Conservation (phyloP, 2,888 invertebrate genomes). For the Dicyrtomina minuta region DNA sequence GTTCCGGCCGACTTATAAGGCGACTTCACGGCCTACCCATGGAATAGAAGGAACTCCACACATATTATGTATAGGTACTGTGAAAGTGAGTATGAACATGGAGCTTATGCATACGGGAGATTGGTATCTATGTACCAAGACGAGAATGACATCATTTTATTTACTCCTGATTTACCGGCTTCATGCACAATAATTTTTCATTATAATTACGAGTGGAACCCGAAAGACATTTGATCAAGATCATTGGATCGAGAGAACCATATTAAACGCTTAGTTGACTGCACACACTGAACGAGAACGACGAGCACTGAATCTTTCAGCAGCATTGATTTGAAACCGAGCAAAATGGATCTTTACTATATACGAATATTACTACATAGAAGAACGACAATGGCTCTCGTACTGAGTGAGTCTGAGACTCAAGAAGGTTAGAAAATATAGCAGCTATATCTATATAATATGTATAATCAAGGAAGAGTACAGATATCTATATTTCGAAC, state of each 20-base stretch:
- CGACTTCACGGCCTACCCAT: too few species aligned
- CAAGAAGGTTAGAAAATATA: background rate
- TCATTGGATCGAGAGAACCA: constrained; percentile 21
- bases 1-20: too few species aligned
- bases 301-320: background rate
- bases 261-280: constrained; percentile 18
- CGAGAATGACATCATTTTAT: constrained; percentile 19
- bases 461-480: background rate
- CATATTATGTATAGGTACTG: too few species aligned
- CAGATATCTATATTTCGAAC: background rate
- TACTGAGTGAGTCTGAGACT: background rate
- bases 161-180: background rate
- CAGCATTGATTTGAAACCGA: constrained; percentile 20
- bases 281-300: background rate
- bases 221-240: constrained; percentile 11
- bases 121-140: too few species aligned
- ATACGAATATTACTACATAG: too few species aligned
- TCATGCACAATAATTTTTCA: too few species aligned
- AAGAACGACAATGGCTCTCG: too few species aligned
- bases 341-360: background rate
- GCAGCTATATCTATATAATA: background rate
- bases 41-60: too few species aligned
- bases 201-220: too few species aligned
- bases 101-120: too few species aligned
- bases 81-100: too few species aligned